Evolutionary conservation across 2,888 invertebrate species (phyloP).

Genomic region (Sesia bembeciformis): DNA sequence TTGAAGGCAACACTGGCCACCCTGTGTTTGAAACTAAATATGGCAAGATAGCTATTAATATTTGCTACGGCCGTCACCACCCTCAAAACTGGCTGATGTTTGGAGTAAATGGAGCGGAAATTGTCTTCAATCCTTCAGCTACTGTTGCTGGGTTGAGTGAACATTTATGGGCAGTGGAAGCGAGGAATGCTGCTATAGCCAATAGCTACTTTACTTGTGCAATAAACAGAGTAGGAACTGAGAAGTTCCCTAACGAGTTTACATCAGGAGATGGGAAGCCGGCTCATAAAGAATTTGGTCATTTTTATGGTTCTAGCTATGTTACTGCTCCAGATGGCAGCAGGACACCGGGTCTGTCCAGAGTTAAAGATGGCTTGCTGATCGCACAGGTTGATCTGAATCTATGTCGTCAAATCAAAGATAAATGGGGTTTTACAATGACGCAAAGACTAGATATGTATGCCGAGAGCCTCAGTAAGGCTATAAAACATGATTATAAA

Average conservation of each 20-base stretch:
- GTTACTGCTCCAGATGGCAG: constrained; percentile 95
- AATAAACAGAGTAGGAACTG: constrained; percentile 95
- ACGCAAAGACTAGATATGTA: constrained; percentile 95
- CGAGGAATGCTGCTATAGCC: constrained; percentile 96
- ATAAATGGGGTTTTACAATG: constrained; percentile 97
- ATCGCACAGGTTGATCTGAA: constrained; percentile 95
- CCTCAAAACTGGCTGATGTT: constrained; percentile 99
- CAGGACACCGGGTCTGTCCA: constrained; percentile 89
- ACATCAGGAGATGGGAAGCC: constrained; percentile 78
- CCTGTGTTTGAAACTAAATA: constrained; percentile 92
- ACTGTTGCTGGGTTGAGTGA: constrained; percentile 89
- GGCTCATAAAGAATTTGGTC: constrained; percentile 92
- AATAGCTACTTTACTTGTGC: constrained; percentile 97
- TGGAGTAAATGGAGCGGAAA: constrained; percentile 97
- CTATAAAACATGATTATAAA: constrained; percentile 38
- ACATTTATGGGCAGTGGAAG: constrained; percentile 96
- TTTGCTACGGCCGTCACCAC: constrained; percentile 99
- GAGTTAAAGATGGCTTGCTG: constrained; percentile 88
- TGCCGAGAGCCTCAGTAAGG: constrained; percentile 79
- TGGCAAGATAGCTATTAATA: constrained; percentile 94
- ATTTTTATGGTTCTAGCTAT: constrained; percentile 98
- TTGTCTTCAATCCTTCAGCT: constrained; percentile 99
- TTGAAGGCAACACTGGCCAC: constrained; percentile 97
- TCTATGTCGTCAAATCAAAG: constrained; percentile 94
- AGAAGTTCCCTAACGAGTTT: constrained; percentile 79